Base-by-base conservation (phyloP, 2,888 invertebrate genomes). In the Brassicogethes aeneus region DNA sequence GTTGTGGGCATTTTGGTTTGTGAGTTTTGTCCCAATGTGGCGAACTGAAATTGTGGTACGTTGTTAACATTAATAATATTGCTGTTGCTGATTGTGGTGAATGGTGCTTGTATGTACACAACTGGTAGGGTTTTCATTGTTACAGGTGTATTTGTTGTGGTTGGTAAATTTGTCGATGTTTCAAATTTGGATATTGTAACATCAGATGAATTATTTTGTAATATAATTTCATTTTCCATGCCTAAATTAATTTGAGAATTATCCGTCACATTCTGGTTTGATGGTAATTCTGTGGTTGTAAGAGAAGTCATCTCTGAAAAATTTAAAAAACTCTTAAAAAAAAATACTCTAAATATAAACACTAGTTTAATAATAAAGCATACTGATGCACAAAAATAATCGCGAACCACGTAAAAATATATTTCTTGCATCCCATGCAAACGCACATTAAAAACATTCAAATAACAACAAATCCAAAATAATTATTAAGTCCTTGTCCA, bases 31-130 rank as follows among this genome's bases (percentile, higher is more conserved):
- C 23, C 47, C 33, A 58, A 44, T 43, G 55, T 58, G 16, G 60
- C 50, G 34, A 63, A 47, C 46, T 61, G 55, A 34, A 50, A 43
- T 35, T 47, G 45, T 44, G 52, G 43, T 34, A 53, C 39, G 36
- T 52, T 54, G 34, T 51, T 52, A 17, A 42, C 42, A 33, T 12
- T 30, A 15, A 46, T 45, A 13, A 41, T 42, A 34, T 47, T 51
- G 29, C 34, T 48, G 29, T 39, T 47, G 2, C 52, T 37, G 41
- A 52, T 57, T 42, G 52, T 73, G 12, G 70, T 67, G n/a, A 72
- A 69, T 1, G 74, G 72, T 15, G 74, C 73, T 59, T 77, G 77
- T 41, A 78, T 75, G 54, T 77, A 78, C 30, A 78, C 75, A 48
- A 78, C 68, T 51, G 76, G 77, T n/a, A 77, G 60, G 29, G 62